Conservation (phyloP, 2,797 vertebrate species). For the Mastacembelus armatus region DNA sequence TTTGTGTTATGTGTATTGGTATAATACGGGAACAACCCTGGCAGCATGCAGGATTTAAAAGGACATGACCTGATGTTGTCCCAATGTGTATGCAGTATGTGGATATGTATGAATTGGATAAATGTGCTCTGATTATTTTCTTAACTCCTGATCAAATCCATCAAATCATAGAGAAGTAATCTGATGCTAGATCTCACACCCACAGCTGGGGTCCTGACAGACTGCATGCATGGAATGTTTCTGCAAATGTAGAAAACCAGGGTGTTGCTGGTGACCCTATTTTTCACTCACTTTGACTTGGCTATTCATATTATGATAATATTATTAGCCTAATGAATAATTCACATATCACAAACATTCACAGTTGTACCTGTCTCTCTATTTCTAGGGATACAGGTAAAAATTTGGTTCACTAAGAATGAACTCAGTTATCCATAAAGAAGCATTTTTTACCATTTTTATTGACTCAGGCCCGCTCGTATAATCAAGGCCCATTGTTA, state of each 20-base stretch:
- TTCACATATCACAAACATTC: no score
- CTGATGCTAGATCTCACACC: conserved; percentile 17
- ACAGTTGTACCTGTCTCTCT: no score
- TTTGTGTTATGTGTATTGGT: neutral
- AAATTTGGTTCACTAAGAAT: no score
- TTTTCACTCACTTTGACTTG: neutral
- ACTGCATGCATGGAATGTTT: conserved; percentile 14
- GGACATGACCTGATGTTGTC: neutral
- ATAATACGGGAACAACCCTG: neutral
- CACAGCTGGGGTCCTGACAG: conserved; percentile 6
- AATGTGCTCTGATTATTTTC: neutral
- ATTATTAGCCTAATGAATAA: no score
- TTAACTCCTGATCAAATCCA: neutral
- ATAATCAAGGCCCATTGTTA: conserved; percentile 45
- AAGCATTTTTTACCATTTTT: conserved; percentile 11
- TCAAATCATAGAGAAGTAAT: conserved; percentile 26
- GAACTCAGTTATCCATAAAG: neutral
- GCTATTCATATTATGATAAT: no score
- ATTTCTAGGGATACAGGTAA: no score
- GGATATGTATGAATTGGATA: neutral
- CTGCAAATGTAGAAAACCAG: conserved; percentile 14
- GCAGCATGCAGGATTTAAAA: neutral
- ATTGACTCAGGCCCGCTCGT: conserved; percentile 14
- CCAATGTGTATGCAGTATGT: no score
- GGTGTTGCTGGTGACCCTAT: conserved; percentile 1